Base-by-base conservation (phyloP, 2,113 vertebrate genomes). In the Pitta sordida region DNA sequence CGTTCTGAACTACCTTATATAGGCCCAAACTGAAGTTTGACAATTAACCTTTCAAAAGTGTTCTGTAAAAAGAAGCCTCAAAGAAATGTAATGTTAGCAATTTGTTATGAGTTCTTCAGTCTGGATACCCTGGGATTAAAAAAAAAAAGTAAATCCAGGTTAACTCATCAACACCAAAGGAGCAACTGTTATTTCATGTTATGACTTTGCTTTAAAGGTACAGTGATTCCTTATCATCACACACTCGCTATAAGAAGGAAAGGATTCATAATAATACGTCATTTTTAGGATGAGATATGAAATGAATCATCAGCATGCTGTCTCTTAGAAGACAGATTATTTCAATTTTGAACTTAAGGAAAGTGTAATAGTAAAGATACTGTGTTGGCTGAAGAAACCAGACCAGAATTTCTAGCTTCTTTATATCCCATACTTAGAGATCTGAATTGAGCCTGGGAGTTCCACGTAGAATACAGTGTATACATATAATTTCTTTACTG, bases 41-140 rank as follows among this genome's bases (percentile, higher is more conserved):
- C 80, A 90, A 93, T 94, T 91, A 97, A 90, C 79, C 67, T 95
- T 95, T 93, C n/a, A 41, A 83, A 78, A 60, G 18, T 93, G 23
- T 20, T 51, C 53, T 89, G 26, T 60, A 86, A 93, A 64, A 68
- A 86, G 19, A 59, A 37, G 18, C 6, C 37, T 79, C 7, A 21
- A 68, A 76, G 67, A 88, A 86, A 75, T 53, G 8, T 48, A 86
- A 78, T 37, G 55, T 23, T 13, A 73, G 19, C 36, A 77, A 65
- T 93, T 93, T 80, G 58, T 85, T 88, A 62, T 64, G 22, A 78
- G 34, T 78, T 86, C 53, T 53, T 89, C 12, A 51, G 49, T 55
- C 41, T 64, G 23, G 12, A 69, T 62, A 43, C 6, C 26, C 13
- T 69, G 37, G 30, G 26, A 67, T 43, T 32, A 3, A 52, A 58